These are phyloP conservation scores for Leiothrix lutea DNA, from an alignment of 2,113 vertebrate species.

Conservation along the genomic window DNA sequence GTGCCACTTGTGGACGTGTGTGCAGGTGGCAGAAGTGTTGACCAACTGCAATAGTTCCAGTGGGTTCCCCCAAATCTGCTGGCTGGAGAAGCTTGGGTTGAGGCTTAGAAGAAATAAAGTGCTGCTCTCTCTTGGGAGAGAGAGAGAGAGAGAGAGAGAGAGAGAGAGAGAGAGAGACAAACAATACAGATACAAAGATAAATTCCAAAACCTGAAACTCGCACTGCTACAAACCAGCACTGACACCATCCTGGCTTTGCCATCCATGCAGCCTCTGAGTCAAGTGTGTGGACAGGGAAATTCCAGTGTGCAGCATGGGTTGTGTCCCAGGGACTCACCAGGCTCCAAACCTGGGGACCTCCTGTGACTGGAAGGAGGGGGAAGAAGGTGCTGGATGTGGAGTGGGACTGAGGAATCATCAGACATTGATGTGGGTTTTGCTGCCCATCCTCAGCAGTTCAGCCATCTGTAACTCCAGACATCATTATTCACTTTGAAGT, in stretches of 20 bases:
- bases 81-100: no score
- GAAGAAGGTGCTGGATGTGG: background rate
- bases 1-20: accelerated
- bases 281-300: background rate
- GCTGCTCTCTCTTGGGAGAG: no score
- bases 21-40: background rate
- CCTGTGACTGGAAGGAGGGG: accelerated
- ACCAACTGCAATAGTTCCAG: no score
- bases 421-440: background rate
- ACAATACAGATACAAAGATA: no score
- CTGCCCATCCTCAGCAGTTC: background rate
- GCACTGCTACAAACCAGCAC: no score
- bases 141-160: no score
- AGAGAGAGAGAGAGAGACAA: no score
- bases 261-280: accelerated
- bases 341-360: background rate
- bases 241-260: background rate
- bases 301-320: background rate
- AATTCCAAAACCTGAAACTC: no score
- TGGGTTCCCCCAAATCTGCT: no score
- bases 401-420: background rate
- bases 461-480: background rate
- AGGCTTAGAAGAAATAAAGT: no score
- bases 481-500: background rate
- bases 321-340: background rate